phyloP scores from a whole-genome alignment of 2,797 vertebrate species.

The Anguilla megastoma region DNA sequence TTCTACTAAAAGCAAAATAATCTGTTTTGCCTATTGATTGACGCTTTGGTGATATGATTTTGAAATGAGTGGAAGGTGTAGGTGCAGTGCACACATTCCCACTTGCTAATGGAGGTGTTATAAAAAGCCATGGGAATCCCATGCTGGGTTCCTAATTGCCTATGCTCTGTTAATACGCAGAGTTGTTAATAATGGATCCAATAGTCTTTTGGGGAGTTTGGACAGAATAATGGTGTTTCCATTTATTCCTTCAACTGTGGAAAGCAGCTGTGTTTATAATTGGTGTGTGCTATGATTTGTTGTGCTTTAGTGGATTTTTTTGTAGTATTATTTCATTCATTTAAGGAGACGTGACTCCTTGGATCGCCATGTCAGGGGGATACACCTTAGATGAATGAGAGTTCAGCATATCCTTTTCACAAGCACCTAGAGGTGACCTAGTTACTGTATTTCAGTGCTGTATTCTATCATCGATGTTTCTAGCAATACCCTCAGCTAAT shows the following conservation, averaged over 20 bases:
- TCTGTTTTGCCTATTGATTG: not conserved
- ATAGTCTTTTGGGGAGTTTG: not conserved
- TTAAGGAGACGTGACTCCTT: not conserved
- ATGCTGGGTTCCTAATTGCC: not conserved
- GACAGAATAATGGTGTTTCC: not conserved
- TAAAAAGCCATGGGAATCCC: not conserved
- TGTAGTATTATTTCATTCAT: not conserved
- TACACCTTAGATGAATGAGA: not conserved
- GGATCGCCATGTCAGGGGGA: not conserved
- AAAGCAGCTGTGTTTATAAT: conserved; percentile 24
- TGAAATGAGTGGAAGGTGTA: not conserved
- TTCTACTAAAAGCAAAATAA: not conserved
- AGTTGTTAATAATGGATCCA: conserved; percentile 3
- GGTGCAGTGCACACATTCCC: not conserved
- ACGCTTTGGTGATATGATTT: not conserved
- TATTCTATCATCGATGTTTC: not conserved
- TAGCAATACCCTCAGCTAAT: not conserved
- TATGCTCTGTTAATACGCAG: not conserved
- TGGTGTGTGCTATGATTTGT: not conserved
- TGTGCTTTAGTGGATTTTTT: not conserved
- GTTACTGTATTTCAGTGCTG: not conserved
- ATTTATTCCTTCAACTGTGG: not conserved
- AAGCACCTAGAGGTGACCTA: not conserved
- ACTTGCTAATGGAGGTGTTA: not conserved
- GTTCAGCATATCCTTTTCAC: not conserved